Evolutionary conservation across 2,888 invertebrate species (phyloP).

Genomic region (Anarsia innoxiella): DNA sequence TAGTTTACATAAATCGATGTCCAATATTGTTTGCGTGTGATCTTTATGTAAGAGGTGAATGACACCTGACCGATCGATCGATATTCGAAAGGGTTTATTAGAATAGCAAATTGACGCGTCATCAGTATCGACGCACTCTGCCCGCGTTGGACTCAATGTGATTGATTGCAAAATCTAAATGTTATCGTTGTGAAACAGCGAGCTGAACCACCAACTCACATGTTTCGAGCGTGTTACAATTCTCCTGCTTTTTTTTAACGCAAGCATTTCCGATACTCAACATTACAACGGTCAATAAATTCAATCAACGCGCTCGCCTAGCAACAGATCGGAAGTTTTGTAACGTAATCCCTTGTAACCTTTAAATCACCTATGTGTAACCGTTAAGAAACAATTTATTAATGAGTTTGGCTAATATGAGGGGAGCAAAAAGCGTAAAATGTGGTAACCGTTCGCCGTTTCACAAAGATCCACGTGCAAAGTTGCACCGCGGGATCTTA

Average conservation of each 20-base stretch:
- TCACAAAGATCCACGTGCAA: slow-evolving; percentile 61
- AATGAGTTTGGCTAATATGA: slow-evolving; percentile 54
- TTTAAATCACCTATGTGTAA: slow-evolving; percentile 48
- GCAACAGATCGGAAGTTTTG: slow-evolving; percentile 38
- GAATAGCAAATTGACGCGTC: slow-evolving; percentile 24
- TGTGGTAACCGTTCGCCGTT: slow-evolving; percentile 57
- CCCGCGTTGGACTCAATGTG: slow-evolving; percentile 40
- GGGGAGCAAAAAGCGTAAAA: slow-evolving; percentile 54
- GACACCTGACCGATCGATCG: slow-evolving; percentile 26
- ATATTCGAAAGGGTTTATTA: slow-evolving; percentile 21
- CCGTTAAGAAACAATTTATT: slow-evolving; percentile 54
- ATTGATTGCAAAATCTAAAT: slow-evolving; percentile 37
- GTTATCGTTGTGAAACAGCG: slow-evolving; percentile 22
- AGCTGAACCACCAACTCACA: background rate
- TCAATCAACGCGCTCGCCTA: too few species aligned
- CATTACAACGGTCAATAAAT: background rate
- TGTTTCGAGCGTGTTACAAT: background rate
- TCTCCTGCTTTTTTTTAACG: background rate
- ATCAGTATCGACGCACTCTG: slow-evolving; percentile 24
- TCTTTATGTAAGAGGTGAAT: slow-evolving; percentile 33
- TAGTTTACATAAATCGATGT: slow-evolving; percentile 25
- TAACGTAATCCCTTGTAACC: slow-evolving; percentile 51
- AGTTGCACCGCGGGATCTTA: slow-evolving; percentile 53
- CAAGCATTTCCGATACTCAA: background rate
- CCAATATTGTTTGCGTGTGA: slow-evolving; percentile 9